Conservation (phyloP, 2,888 invertebrate genomes). For the Orthosia gothica region DNA sequence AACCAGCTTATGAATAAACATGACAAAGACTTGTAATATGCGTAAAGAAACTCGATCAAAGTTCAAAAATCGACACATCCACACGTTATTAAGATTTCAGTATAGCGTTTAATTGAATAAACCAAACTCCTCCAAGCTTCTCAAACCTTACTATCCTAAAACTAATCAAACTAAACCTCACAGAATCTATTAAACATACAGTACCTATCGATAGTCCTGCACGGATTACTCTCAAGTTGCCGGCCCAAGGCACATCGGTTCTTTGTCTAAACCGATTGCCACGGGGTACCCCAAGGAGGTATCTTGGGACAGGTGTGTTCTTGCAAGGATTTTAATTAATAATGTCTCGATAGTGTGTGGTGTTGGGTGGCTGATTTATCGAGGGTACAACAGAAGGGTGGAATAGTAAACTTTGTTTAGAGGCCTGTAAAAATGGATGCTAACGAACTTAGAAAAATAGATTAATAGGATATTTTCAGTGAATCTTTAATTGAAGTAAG, state of each 20-base stretch:
- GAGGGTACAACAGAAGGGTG: conserved; percentile 55
- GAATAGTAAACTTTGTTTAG: conserved; percentile 61
- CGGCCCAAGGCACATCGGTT: conserved; percentile 83
- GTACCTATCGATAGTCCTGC: conserved; percentile 83
- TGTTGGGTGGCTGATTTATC: conserved; percentile 78
- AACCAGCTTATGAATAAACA: background rate
- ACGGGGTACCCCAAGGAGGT: conserved; percentile 61
- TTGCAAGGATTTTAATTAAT: conserved; percentile 89
- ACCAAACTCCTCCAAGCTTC: conserved; percentile 27
- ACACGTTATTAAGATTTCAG: background rate
- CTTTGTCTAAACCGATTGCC: conserved; percentile 83
- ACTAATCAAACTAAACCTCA: conserved; percentile 68
- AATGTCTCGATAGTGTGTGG: conserved; percentile 86
- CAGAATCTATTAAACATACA: conserved; percentile 74
- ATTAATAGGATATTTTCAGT: background rate
- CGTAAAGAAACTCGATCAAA: background rate
- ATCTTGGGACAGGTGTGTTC: conserved; percentile 87
- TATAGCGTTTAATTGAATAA: conserved; percentile 31
- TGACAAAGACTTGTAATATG: background rate
- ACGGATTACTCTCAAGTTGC: conserved; percentile 86
- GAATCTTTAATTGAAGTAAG: background rate
- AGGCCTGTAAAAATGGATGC: conserved; percentile 38
- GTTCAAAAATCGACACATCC: background rate
- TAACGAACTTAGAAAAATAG: conserved; percentile 14
- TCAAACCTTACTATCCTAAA: conserved; percentile 53